Conservation (phyloP, 2,888 invertebrate species). For the Plebejus argus region DNA sequence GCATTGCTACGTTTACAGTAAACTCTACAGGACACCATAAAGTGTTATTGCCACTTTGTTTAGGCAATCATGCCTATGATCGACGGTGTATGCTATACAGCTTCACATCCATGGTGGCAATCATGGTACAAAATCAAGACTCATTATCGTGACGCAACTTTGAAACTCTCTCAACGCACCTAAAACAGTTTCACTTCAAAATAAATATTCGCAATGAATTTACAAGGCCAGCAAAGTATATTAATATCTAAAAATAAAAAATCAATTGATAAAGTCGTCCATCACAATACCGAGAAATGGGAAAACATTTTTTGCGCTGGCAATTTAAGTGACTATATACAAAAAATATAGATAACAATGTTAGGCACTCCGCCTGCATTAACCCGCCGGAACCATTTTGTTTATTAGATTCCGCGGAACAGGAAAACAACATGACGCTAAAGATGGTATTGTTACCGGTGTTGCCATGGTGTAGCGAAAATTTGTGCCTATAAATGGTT, state of each 20-base stretch:
- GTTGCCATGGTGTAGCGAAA: neutral
- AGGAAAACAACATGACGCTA: conserved; percentile 33
- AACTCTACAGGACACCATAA: no score
- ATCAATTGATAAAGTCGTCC: conserved; percentile 9
- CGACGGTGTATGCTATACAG: no score
- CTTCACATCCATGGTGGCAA: no score
- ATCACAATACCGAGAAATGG: neutral
- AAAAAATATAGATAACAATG: conserved; percentile 31
- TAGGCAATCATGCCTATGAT: no score
- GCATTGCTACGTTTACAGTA: no score
- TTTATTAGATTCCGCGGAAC: conserved; percentile 34
- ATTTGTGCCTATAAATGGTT: neutral
- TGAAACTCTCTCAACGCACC: neutral
- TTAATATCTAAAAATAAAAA: neutral
- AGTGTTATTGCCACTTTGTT: no score
- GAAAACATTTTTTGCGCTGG: conserved; percentile 12
- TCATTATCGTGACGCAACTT: neutral
- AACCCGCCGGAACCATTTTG: conserved; percentile 32
- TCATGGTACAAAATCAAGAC: no score
- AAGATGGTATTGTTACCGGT: conserved; percentile 27
- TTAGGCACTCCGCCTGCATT: conserved; percentile 33
- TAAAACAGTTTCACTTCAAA: neutral
- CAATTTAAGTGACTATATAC: conserved; percentile 24
- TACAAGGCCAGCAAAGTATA: neutral
- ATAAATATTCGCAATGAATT: neutral